phyloP scores from a whole-genome alignment of 2,888 invertebrate species.

The Masnerella sp. region DNA sequence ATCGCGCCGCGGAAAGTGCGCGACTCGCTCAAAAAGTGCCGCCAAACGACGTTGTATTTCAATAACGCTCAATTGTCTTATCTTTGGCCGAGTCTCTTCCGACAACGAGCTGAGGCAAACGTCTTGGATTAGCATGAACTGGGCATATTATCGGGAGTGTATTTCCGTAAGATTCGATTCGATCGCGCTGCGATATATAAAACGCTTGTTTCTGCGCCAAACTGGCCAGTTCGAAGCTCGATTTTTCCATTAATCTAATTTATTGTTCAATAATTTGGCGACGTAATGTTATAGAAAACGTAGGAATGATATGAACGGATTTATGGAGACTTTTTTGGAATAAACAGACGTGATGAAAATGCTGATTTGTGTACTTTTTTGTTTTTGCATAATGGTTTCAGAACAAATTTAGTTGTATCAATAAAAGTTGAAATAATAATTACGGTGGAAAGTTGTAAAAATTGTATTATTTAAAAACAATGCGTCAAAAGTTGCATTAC shows the following conservation, averaged over 20 bases:
- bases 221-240: slow-evolving; percentile 6
- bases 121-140: slow-evolving; percentile 15
- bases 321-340: too few relatives aligned
- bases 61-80: slow-evolving; percentile 27
- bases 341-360: too few relatives aligned
- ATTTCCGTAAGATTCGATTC: slow-evolving; percentile 13
- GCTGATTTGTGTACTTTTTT: too few relatives aligned
- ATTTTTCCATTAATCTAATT: too few relatives aligned
- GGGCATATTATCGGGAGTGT: slow-evolving; percentile 2
- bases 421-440: too few relatives aligned
- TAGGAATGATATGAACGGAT: too few relatives aligned
- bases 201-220: background rate
- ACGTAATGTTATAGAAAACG: slow-evolving; percentile 9
- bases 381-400: too few relatives aligned
- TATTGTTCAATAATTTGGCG: too few relatives aligned
- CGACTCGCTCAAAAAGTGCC: background rate
- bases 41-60: slow-evolving; percentile 6
- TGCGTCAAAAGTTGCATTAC: too few relatives aligned
- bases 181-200: slow-evolving; percentile 3
- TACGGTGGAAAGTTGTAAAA: too few relatives aligned
- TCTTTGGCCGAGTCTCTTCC: slow-evolving; percentile 1
- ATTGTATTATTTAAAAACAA: too few relatives aligned
- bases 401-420: too few relatives aligned
- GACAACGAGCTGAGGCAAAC: background rate
- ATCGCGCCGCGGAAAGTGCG: background rate